A percentile compares a stretch with the other conserved stretches of the same genome.
These are phyloP conservation scores for Heliconius himera DNA, from an alignment of 1,140 invertebrate species.

Conservation along the genomic window DNA sequence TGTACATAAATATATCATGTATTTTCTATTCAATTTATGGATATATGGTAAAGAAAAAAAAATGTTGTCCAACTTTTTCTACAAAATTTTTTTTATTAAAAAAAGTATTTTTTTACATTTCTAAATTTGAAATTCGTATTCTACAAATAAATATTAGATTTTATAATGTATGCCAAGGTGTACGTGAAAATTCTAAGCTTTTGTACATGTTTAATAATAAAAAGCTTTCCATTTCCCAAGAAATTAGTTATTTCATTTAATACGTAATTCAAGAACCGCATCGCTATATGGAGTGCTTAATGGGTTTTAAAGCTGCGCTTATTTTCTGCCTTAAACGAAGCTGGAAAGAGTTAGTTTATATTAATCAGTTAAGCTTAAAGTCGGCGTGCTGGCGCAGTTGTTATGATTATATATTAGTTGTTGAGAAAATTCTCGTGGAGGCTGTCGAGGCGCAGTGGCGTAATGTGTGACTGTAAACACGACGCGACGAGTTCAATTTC, in stretches of 20 bases:
- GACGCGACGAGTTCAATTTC: no score
- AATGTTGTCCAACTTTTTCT: no score
- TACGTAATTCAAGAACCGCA: conserved; percentile 21
- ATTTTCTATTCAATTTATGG: no score
- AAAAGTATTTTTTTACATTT: no score
- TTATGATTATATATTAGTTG: neutral
- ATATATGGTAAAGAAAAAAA: no score
- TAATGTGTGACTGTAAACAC: no score
- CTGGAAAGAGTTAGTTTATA: conserved; percentile 7
- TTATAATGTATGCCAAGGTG: neutral
- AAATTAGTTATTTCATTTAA: conserved; percentile 35
- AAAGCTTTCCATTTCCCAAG: neutral
- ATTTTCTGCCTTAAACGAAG: neutral
- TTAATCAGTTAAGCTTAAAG: neutral
- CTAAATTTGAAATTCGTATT: neutral
- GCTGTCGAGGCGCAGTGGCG: no score
- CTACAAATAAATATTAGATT: neutral
- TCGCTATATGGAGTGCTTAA: conserved; percentile 45
- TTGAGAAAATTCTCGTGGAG: no score
- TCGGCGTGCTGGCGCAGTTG: neutral
- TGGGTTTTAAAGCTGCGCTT: conserved; percentile 36
- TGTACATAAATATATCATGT: no score
- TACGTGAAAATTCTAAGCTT: neutral
- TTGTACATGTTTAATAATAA: neutral
- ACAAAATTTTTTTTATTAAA: no score